Evolutionary conservation across 2,888 invertebrate genomes (phyloP), one percentile per base, ranked within the genome.

Genomic region (Leptopterna dolabrata): DNA sequence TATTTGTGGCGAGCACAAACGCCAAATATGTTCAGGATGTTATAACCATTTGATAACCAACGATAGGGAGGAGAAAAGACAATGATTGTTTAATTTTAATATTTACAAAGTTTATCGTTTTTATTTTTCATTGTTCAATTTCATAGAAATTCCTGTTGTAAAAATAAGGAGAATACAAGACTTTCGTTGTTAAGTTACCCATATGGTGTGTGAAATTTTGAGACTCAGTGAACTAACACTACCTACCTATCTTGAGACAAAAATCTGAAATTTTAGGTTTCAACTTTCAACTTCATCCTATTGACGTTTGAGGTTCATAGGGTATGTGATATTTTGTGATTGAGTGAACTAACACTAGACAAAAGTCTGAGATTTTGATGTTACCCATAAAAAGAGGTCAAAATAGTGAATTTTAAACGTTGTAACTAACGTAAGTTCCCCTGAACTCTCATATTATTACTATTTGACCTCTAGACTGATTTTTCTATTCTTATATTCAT

Each of bases 1-100:
- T 36, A 86, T 86, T 78, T 86, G 78, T 86, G 86, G 86, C 43
- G 86, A 86, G n/a, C 86, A 86, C 45, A 86, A 41, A 19, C 47
- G 41, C 30, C 63, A 71, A 41, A 84, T 41, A 6, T 84, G 84
- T 29, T 78, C 43, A 27, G 27, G 43, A 24, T 78, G 78, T 16
- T 51, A 51, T 16, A 51, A n/a, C n/a, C n/a, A 51, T 51, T 51
- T 51, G 16, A 13, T 51, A 51, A 51, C 51, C 51, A 16, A 51
- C 7, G 16, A 16, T 51, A 51, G 51, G 16, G 16, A 51, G 51
- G 16, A 51, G 51, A 51, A 51, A 51, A 16, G 16, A 13, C 11
- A 16, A 51, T 13, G 16, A 51, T 13, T 51, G 51, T 13, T 51
- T 9, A 51, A 51, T 9, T 51, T 51, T 16, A 51, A 51, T 9